phyloP scores from a whole-genome alignment of 2,113 vertebrate genomes.

The Pontoporia blainvillei region DNA sequence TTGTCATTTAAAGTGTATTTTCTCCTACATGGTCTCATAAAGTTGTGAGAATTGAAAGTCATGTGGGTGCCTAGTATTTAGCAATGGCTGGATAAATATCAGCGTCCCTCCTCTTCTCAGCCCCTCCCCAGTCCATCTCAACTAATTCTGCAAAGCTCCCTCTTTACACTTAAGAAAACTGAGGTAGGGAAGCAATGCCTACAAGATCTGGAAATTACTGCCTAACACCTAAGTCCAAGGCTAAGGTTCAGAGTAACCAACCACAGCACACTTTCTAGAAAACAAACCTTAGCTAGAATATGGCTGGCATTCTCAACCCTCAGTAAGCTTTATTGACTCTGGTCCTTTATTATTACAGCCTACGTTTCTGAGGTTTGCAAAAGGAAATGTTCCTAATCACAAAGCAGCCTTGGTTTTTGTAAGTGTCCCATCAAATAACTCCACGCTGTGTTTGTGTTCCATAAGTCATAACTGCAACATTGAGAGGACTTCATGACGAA shows the following conservation, averaged over 20 bases:
- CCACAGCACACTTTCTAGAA: background rate
- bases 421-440: slow-evolving; percentile 39
- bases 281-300: background rate
- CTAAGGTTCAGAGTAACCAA: background rate
- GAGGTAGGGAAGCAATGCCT: background rate
- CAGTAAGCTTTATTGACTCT: background rate
- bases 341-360: slow-evolving; percentile 18
- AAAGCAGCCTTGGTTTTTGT: slow-evolving; percentile 24
- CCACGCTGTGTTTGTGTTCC: slow-evolving; percentile 43
- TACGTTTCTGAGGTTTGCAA: slow-evolving; percentile 14
- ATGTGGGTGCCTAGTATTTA: background rate
- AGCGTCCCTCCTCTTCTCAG: background rate
- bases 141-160: background rate
- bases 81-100: background rate
- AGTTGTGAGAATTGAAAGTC: background rate
- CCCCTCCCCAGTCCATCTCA: background rate
- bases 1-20: slow-evolving; percentile 3
- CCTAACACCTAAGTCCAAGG: background rate
- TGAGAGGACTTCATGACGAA: background rate
- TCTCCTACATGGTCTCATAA: background rate
- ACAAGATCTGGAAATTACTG: background rate
- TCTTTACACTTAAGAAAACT: background rate
- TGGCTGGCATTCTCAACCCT: background rate
- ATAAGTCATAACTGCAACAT: slow-evolving; percentile 17
- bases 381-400: slow-evolving; percentile 30